Base-by-base conservation (phyloP, 1,140 invertebrate genomes). In the Anastrepha obliqua region DNA sequence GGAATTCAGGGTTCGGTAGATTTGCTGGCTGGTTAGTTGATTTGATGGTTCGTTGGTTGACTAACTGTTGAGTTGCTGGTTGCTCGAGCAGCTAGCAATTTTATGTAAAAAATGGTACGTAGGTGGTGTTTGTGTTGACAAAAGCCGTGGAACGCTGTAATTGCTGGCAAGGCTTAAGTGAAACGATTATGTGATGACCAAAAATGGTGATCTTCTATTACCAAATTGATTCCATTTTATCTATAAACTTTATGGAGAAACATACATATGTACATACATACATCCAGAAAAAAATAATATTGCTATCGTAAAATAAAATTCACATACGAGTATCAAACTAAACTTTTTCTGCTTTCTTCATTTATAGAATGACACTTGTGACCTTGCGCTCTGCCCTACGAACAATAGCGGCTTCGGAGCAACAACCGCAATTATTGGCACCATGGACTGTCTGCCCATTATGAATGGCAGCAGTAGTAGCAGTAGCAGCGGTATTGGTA, bases 361-460 rank as follows among this genome's bases (percentile, higher is more conserved):
- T 3, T 89, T 91, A 3, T 89, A 92, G 91, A 92, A 92, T 92
- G 91, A 92, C 87, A 88, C 89, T 87, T 92, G 91, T 85, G 90
- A 91, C 67, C 55, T 91, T 81, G 87, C 89, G 88, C 89, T 90
- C 90, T 90, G 91, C 91, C 91, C 89, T 89, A 90, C 87, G 87
- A 89, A 89, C 88, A 92, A 90, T 86, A 91, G 90, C 89, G 89
- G 89, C 88, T 91, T 88, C 88, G 89, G 91, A 88, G 55, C 55
- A 58, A 8, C 42, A 87, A 85, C 87, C 86, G 89, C 88, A 70
- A 89, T 90, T 85, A 87, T 90, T 90, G 90, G 90, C 59, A 89
- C 89, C 88, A 92, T 92, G 91, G 91, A 92, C 74, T 92, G 91
- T 88, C 86, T 92, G 89, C 91, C 91, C 58, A 89, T 92, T 89